Evolutionary conservation across 2,797 vertebrate genomes (phyloP).

Genomic region (Cynopterus sphinx): DNA sequence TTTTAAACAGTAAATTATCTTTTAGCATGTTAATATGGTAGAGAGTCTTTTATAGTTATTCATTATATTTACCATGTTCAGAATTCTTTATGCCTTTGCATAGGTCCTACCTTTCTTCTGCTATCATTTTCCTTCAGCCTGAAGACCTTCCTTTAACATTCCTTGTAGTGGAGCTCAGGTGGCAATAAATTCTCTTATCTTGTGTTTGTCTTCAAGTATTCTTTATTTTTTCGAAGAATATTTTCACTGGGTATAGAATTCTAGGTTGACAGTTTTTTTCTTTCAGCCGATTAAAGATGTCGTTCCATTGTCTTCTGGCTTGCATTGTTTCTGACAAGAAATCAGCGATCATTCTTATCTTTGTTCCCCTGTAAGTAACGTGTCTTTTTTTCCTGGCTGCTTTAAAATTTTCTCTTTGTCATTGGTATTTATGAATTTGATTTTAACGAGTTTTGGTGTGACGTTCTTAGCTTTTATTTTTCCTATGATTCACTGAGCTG

Average conservation of each 20-base stretch:
- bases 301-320: slow-evolving; percentile 59
- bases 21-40: slow-evolving; percentile 12
- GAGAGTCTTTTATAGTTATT: neutral
- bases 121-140: neutral
- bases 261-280: slow-evolving; percentile 71
- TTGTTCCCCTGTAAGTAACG: slow-evolving; percentile 63
- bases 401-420: slow-evolving; percentile 37
- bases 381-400: slow-evolving; percentile 39
- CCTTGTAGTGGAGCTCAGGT: slow-evolving; percentile 15
- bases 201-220: slow-evolving; percentile 27
- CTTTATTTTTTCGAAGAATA: slow-evolving; percentile 50
- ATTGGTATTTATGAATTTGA: slow-evolving; percentile 17
- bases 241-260: slow-evolving; percentile 58
- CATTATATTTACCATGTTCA: neutral
- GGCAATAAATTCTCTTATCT: slow-evolving; percentile 13
- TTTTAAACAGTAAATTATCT: neutral
- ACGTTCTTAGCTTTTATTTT: slow-evolving; percentile 50
- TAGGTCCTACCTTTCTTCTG: neutral
- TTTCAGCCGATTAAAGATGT: slow-evolving; percentile 64
- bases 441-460: slow-evolving; percentile 29
- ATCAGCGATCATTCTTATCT: slow-evolving; percentile 60
- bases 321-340: slow-evolving; percentile 57
- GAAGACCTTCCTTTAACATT: slow-evolving; percentile 14
- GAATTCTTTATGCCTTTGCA: slow-evolving; percentile 19
- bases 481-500: slow-evolving; percentile 1